phyloP scores from a whole-genome alignment of 2,797 vertebrate species.

The Chloroceryle inda region DNA sequence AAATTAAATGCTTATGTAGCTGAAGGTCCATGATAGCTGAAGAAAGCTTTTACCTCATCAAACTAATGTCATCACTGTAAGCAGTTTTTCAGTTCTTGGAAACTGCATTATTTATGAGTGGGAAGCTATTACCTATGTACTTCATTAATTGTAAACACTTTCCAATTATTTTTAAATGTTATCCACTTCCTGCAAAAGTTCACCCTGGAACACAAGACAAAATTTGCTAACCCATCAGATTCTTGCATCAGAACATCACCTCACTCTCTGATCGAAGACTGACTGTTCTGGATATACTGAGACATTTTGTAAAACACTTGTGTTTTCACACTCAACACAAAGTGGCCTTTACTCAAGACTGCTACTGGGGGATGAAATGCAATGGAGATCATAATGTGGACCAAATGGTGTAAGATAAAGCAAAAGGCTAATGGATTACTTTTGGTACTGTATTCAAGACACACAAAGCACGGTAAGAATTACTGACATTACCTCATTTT shows the following conservation, averaged over 20 bases:
- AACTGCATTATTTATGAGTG: constrained; percentile 40
- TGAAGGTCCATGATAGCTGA: constrained; percentile 26
- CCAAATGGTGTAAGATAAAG: constrained; percentile 49
- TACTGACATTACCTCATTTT: constrained; percentile 67
- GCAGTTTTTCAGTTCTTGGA: constrained; percentile 43
- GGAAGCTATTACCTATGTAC: constrained; percentile 42
- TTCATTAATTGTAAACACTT: constrained; percentile 37
- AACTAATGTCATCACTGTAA: constrained; percentile 12
- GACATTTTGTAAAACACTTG: constrained; percentile 39
- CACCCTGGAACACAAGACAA: constrained; percentile 34
- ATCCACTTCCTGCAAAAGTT: constrained; percentile 31
- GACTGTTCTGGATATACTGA: constrained; percentile 64
- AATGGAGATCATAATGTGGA: constrained; percentile 58
- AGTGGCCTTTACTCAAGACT: constrained; percentile 66
- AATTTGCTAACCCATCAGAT: constrained; percentile 50
- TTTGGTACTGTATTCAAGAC: constrained; percentile 74
- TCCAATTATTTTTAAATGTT: not conserved
- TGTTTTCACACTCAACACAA: constrained; percentile 28
- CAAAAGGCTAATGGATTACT: constrained; percentile 31
- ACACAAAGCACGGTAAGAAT: constrained; percentile 48
- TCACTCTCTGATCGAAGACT: constrained; percentile 82
- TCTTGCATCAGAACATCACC: constrained; percentile 67
- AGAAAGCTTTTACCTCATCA: constrained; percentile 20
- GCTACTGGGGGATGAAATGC: constrained; percentile 45
- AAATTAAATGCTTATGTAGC: not conserved